Evolutionary conservation across 1,140 invertebrate species (phyloP), one percentile per base, ranked within the genome.

Genomic region (Eufriesea mexicana): DNA sequence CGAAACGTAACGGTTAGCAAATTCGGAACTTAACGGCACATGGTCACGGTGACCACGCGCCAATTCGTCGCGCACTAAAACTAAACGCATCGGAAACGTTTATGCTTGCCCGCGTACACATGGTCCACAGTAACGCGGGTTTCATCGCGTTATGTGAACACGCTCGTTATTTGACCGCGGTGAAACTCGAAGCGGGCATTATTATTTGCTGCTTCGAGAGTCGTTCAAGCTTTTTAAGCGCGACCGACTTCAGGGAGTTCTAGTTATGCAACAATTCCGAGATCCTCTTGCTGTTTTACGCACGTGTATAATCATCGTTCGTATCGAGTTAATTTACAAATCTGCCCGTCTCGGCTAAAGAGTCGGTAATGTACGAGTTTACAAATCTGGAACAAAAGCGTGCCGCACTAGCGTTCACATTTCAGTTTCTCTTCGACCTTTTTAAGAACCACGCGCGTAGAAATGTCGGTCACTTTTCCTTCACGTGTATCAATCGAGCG

Each of bases 261-360:
- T 59, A 79, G 84, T 82, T 81, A 74, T 66, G 84, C 55, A n/a
- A 76, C 55, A n/a, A 62, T 45, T 25, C 49, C 49, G 45, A 10
- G 81, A 80, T 86, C 59, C 80, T 28, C 64, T 73, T 28, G 61
- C 35, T 66, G 55, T 68, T 64, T 75, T 62, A 54, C 47, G 25
- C 49, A 14, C 18, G 64, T 62, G 49, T 70, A 23, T 74, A 35
- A 18, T 87, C 84, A 84, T 80, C 83, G 85, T 87, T 89, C 89
- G 83, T 83, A 76, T 42, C 62, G 87, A 75, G 76, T 90, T 86
- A 84, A 86, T 90, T 90, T 89, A 86, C 86, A 88, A 90, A 91
- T 90, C 90, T 86, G 85, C 74, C 71, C 87, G 74, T 89, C 85
- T 79, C 86, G 25, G 89, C 89, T 89, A 85, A 42, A 76, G 49